phyloP scores from a whole-genome alignment of 2,888 invertebrate species.

The Electrophaes corylata region DNA sequence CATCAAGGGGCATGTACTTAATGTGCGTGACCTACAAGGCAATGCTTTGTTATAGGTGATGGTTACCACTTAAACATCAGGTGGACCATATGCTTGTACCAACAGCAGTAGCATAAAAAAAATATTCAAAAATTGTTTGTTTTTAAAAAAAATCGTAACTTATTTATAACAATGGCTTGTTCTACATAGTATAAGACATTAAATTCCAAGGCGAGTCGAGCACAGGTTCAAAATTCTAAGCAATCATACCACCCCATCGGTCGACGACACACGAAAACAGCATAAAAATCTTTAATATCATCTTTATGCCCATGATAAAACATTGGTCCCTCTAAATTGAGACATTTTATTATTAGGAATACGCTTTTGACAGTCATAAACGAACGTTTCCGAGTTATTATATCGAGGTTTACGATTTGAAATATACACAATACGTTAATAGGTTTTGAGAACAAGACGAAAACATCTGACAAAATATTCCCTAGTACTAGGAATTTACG shows the following conservation, averaged over 20 bases:
- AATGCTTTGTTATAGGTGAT: no score
- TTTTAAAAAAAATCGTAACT: no score
- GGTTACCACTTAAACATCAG: no score
- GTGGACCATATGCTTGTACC: no score
- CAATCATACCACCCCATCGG: slow-evolving; percentile 58
- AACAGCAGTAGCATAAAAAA: no score
- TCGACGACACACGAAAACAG: slow-evolving; percentile 63
- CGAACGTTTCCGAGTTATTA: slow-evolving; percentile 70
- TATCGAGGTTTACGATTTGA: slow-evolving; percentile 71
- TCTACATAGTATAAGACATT: slow-evolving; percentile 51
- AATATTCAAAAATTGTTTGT: no score
- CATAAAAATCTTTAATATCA: slow-evolving; percentile 58
- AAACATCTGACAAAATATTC: slow-evolving; percentile 1
- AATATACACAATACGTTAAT: slow-evolving; percentile 64
- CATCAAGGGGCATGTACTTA: no score
- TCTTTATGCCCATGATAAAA: slow-evolving; percentile 76
- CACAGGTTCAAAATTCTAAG: slow-evolving; percentile 39
- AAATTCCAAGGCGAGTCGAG: slow-evolving; percentile 49
- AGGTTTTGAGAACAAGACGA: slow-evolving; percentile 2
- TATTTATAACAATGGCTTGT: neutral
- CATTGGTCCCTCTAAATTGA: slow-evolving; percentile 77
- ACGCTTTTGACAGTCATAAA: slow-evolving; percentile 81
- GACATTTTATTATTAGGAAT: slow-evolving; percentile 82
- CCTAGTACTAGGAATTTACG: neutral
- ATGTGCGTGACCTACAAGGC: no score